A percentile compares a stretch with the other conserved stretches of the same genome.
These are phyloP conservation scores for Henricia sp. DNA, from an alignment of 53 echinoderm and acorn worm genomes.

Conservation along the genomic window DNA sequence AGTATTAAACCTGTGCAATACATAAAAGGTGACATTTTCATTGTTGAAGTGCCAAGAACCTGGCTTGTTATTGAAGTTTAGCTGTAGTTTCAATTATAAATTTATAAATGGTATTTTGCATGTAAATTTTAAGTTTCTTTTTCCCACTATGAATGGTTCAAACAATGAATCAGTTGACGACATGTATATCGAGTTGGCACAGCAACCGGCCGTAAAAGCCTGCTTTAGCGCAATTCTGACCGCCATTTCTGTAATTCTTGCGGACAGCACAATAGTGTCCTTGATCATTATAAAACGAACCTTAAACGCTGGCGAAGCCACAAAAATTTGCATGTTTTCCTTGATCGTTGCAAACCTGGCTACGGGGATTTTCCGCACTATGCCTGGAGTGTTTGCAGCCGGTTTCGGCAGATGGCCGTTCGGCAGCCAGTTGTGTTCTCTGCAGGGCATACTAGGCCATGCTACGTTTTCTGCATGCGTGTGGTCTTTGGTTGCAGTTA, in stretches of 20 bases:
- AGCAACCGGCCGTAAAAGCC: slow-evolving; percentile 1
- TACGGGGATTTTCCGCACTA: background rate
- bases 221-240: slow-evolving; percentile 6
- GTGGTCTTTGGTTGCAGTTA: background rate
- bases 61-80: background rate
- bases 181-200: slow-evolving; percentile 5
- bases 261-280: background rate
- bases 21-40: too few species aligned
- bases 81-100: background rate
- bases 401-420: slow-evolving; percentile 26
- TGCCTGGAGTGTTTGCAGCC: background rate
- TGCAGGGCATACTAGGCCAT: background rate
- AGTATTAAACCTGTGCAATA: too few species aligned
- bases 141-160: slow-evolving; percentile 22
- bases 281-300: slow-evolving; percentile 1
- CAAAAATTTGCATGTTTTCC: slow-evolving; percentile 34
- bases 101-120: background rate
- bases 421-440: background rate
- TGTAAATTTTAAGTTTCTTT: background rate
- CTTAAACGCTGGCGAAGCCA: background rate
- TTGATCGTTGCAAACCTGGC: slow-evolving; percentile 20
- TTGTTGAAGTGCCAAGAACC: too few species aligned
- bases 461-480: background rate
- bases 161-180: background rate
- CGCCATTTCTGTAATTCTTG: background rate